These are phyloP conservation scores for Sycobia sp. DNA, from an alignment of 1,140 invertebrate species.

Conservation along the genomic window DNA sequence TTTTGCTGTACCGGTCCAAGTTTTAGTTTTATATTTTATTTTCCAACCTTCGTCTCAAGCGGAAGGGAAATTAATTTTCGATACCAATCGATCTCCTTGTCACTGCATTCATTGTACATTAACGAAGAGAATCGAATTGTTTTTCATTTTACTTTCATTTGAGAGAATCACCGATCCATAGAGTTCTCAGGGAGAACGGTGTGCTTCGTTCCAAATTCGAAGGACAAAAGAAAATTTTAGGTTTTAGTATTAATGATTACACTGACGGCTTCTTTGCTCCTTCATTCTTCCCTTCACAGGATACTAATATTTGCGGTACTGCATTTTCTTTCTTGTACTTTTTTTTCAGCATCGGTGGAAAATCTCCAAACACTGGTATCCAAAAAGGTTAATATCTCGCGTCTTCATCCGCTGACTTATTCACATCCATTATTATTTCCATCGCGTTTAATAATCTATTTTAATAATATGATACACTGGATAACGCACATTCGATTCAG, in stretches of 20 bases:
- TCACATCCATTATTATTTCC: no score
- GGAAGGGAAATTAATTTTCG: slow-evolving; percentile 22
- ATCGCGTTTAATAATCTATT: no score
- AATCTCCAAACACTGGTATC: no score
- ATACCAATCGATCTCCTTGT: not conserved
- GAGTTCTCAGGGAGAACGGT: not conserved
- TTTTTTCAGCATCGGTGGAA: no score
- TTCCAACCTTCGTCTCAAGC: slow-evolving; percentile 11
- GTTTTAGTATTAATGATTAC: slow-evolving; percentile 57
- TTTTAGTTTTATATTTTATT: not conserved
- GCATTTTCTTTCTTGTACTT: not conserved
- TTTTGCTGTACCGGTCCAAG: not conserved
- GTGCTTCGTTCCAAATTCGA: not conserved
- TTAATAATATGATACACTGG: slow-evolving; percentile 25
- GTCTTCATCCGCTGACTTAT: no score
- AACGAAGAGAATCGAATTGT: not conserved
- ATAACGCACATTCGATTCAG: slow-evolving; percentile 29
- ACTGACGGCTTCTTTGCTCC: slow-evolving; percentile 17
- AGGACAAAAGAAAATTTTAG: slow-evolving; percentile 48
- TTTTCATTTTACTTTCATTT: not conserved
- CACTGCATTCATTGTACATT: not conserved
- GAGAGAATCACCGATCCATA: not conserved
- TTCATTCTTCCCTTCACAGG: slow-evolving; percentile 9
- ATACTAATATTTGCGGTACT: slow-evolving; percentile 18
- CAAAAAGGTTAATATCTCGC: no score